Evolutionary conservation across 2,888 invertebrate genomes (phyloP).

Genomic region (Spisula solida): DNA sequence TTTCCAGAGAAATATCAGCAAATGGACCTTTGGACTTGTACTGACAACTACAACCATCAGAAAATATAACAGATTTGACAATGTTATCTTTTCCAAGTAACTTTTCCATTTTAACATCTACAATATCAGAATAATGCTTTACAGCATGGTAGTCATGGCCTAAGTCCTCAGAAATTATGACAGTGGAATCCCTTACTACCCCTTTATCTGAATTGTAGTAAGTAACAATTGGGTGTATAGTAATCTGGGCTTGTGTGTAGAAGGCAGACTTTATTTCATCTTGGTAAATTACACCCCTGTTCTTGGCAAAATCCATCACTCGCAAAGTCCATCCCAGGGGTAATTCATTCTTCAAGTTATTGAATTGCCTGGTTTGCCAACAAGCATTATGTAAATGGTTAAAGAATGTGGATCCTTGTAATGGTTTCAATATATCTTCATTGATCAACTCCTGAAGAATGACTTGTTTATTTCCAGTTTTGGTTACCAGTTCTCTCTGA

Average conservation of each 20-base stretch:
- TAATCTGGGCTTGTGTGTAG: conserved; percentile 55
- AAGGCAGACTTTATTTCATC: conserved; percentile 63
- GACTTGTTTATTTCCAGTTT: too few relatives aligned
- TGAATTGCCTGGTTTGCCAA: too few relatives aligned
- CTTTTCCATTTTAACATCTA: conserved; percentile 38
- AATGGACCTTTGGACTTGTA: conserved; percentile 54
- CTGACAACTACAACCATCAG: conserved; percentile 53
- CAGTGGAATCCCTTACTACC: too few relatives aligned
- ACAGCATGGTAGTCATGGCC: conserved; percentile 58
- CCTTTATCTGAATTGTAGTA: conserved; percentile 44
- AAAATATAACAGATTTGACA: conserved; percentile 34
- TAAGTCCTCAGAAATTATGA: conserved; percentile 57
- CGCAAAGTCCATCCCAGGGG: too few relatives aligned
- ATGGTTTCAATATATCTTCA: too few relatives aligned
- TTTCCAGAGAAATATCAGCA: conserved; percentile 38
- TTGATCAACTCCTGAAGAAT: too few relatives aligned
- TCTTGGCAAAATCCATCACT: conserved; percentile 90
- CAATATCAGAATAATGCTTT: conserved; percentile 44
- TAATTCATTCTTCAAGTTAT: too few relatives aligned
- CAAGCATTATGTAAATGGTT: too few relatives aligned
- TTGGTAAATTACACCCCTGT: conserved; percentile 58
- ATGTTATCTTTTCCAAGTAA: conserved; percentile 23
- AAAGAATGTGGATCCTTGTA: too few relatives aligned
- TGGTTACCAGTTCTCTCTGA: too few relatives aligned
- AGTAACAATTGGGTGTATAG: conserved; percentile 69